Evolutionary conservation across 2,888 invertebrate species (phyloP).

Genomic region (Pterobdella sp.): DNA sequence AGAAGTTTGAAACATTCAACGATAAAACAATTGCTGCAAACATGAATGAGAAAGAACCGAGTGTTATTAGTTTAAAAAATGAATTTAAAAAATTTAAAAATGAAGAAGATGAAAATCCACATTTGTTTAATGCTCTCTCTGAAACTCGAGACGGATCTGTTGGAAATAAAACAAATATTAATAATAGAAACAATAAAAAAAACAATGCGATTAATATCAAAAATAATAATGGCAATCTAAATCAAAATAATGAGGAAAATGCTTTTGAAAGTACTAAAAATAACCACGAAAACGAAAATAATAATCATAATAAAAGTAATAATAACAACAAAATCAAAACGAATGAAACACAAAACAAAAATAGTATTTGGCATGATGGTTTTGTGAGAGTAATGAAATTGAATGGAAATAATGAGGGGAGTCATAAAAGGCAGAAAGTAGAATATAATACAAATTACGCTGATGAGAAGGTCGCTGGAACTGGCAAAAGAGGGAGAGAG

Average conservation of each 20-base stretch:
- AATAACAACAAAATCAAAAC: background rate
- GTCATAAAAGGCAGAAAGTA: too few species aligned
- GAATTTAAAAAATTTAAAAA: background rate
- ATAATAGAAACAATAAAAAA: background rate
- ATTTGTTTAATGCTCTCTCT: background rate
- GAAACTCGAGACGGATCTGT: too few species aligned
- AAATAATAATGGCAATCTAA: background rate
- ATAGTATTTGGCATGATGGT: background rate
- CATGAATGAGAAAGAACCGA: background rate
- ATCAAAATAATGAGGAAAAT: background rate
- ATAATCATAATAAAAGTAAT: constrained; percentile 1
- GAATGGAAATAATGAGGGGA: background rate
- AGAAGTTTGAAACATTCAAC: background rate
- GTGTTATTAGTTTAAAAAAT: background rate
- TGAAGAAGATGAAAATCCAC: background rate
- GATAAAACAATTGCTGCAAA: background rate
- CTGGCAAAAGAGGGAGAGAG: background rate
- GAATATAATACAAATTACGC: background rate
- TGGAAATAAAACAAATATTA: background rate
- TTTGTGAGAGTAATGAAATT: background rate
- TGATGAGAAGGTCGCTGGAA: background rate
- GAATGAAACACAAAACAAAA: too few species aligned
- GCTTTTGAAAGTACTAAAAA: background rate
- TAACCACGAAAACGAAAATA: background rate
- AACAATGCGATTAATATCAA: background rate